A percentile compares a stretch with the other conserved stretches of the same genome.
Conservation (phyloP, 2,888 invertebrate genomes). For the Chalcis sispes region DNA sequence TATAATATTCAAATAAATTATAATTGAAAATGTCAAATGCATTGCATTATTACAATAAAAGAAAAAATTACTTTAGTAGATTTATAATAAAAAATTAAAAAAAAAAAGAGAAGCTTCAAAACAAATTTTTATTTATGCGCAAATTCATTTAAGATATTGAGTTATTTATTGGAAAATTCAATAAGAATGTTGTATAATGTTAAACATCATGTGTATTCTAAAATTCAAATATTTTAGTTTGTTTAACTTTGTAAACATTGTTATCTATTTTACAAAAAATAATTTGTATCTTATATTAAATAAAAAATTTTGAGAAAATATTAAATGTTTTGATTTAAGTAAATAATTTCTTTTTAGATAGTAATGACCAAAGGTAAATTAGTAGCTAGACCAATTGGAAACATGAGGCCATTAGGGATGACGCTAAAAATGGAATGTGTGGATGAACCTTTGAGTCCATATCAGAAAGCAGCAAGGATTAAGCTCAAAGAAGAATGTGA, state of each 20-base stretch:
- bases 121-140: no score
- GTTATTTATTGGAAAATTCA: no score
- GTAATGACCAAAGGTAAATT: slow-evolving; percentile 56
- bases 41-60: no score
- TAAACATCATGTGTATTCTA: no score
- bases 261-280: not conserved
- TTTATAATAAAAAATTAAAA: no score
- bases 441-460: slow-evolving; percentile 76
- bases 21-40: no score
- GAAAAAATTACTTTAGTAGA: no score
- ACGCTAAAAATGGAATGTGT: slow-evolving; percentile 75
- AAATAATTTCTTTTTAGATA: slow-evolving; percentile 1
- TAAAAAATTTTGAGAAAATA: no score
- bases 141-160: no score
- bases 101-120: no score
- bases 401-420: slow-evolving; percentile 67
- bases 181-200: no score
- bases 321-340: slow-evolving; percentile 7
- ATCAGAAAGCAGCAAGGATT: slow-evolving; percentile 69
- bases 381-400: slow-evolving; percentile 66
- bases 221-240: slow-evolving; percentile 4
- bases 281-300: not conserved
- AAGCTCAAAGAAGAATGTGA: slow-evolving; percentile 72
- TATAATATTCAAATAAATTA: no score
- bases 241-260: not conserved